Base-by-base conservation (phyloP, 1,140 invertebrate genomes). In the Diorhabda sublineata region DNA sequence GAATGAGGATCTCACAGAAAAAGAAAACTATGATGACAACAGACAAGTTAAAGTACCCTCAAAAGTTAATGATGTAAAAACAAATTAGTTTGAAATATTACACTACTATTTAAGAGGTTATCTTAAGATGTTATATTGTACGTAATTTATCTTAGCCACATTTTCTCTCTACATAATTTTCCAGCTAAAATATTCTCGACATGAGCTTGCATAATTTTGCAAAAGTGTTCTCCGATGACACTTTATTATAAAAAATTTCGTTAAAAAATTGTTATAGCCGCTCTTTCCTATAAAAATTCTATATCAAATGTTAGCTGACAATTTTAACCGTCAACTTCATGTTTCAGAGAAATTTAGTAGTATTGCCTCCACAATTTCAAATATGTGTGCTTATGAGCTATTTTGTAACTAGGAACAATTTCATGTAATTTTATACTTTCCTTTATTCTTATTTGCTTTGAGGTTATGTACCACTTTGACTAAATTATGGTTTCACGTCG, bases 391-490 rank as follows among this genome's bases (percentile, higher is more conserved):
- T 52, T 4, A 52, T 52, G 47, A 52, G 47, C 47, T 52, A 52
- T 52, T 52, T 52, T n/a, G 47, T 52, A 52, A 52, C 47, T 52
- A 52, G 47, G 47, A 52, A 52, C 47, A 52, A 52, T 52, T 52
- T 52, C n/a, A 52, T n/a, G 47, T 52, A 52, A 52, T 52, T 52
- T 52, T 52, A 52, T 52, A 52, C 6, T n/a, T 52, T 52, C 47
- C 47, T 6, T 3, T 52, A 52, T 52, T 52, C 47, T 52, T 52
- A 52, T 52, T 52, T 52, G 47, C 47, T n/a, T 8, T 52, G 6
- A n/a, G 4, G 47, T 52, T 52, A 26, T 26, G 26, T 52, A 52
- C 6, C n/a, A 52, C 47, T 52, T 52, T 52, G 2, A 52, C 47
- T 52, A 52, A 52, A 52, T 52, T 8, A 52, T 52, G 47, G n/a